A percentile compares a stretch with the other conserved stretches of the same genome.
phyloP scores from a whole-genome alignment of 2,888 invertebrate genomes.

The Metalampra italica region DNA sequence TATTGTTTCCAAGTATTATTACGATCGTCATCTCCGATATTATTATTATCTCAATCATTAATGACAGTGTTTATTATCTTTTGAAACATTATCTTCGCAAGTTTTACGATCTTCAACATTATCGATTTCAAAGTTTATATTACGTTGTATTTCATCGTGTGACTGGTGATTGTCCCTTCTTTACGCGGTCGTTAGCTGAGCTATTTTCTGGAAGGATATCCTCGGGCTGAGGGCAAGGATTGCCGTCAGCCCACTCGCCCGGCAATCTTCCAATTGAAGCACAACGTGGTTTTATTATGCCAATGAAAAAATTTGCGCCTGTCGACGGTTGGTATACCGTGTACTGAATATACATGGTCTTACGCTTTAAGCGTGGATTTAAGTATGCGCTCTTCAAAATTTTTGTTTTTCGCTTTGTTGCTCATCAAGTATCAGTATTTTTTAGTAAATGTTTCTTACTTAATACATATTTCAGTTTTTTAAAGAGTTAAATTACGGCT shows the following conservation, averaged over 20 bases:
- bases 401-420: too few species aligned
- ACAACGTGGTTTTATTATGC: conserved; percentile 64
- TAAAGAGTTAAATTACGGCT: too few species aligned
- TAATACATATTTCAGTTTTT: too few species aligned
- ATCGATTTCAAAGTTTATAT: conserved; percentile 8
- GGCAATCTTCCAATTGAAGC: conserved; percentile 74
- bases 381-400: background rate
- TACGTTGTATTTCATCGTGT: conserved; percentile 23
- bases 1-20: background rate
- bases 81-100: background rate
- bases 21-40: background rate
- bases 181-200: conserved; percentile 8
- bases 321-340: conserved; percentile 19
- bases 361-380: background rate
- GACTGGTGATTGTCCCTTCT: conserved; percentile 10
- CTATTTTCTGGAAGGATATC: conserved; percentile 77
- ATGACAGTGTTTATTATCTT: background rate
- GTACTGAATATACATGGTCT: background rate
- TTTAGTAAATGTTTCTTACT: too few species aligned
- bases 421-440: too few species aligned
- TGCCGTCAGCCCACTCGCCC: conserved; percentile 67
- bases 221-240: conserved; percentile 65
- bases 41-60: background rate
- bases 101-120: background rate
- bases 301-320: conserved; percentile 71